Percentiles rank a stretch among this genome's conserved stretches.
Evolutionary conservation across 2,113 vertebrate genomes (phyloP).

Genomic region (Mungos mungo): DNA sequence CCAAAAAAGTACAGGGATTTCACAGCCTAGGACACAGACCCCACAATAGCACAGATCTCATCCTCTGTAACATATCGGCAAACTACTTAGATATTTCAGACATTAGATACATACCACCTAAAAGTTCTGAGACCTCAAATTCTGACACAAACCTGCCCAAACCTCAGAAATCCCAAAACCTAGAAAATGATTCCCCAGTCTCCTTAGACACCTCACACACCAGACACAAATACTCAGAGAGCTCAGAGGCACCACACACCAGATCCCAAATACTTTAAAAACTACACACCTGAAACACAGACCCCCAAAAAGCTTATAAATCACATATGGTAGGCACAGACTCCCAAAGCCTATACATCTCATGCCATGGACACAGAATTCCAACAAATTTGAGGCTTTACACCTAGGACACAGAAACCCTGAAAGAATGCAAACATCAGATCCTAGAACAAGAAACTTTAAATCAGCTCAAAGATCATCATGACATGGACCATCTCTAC

Average conservation of each 20-base stretch:
- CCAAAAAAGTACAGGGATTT: not conserved
- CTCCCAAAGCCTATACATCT: not conserved
- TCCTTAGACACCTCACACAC: not conserved
- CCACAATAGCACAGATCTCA: not conserved
- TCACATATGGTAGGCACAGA: not conserved
- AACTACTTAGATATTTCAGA: not conserved
- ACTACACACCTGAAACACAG: not conserved
- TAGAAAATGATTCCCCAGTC: not conserved
- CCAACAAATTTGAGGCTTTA: not conserved
- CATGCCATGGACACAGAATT: not conserved
- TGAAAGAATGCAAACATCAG: slow-evolving; percentile 25
- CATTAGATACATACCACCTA: not conserved
- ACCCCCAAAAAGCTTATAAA: not conserved
- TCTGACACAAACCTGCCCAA: not conserved
- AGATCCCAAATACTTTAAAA: not conserved
- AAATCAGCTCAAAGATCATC: not conserved
- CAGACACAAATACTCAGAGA: not conserved
- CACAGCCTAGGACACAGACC: not conserved
- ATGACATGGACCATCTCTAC: not conserved
- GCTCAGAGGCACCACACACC: not conserved
- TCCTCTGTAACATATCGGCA: not conserved
- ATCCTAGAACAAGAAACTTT: not conserved
- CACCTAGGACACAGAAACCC: not conserved
- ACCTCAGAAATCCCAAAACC: not conserved
- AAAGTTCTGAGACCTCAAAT: not conserved